Percentiles rank a stretch among this genome's conserved stretches.
phyloP scores from a whole-genome alignment of 2,888 invertebrate species.

The Ophion obscuratus region DNA sequence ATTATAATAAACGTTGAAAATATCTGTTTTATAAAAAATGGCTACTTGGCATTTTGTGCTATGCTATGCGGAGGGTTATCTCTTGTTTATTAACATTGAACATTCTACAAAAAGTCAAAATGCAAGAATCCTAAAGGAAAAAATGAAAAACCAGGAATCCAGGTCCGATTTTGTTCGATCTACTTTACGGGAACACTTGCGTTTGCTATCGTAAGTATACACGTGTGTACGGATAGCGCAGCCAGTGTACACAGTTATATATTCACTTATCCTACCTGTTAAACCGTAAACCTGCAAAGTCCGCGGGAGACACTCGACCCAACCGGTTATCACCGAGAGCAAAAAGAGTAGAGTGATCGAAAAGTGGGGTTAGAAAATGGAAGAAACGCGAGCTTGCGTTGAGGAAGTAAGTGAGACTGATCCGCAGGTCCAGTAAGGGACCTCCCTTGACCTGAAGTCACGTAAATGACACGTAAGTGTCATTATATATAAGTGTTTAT shows the following conservation, averaged over 20 bases:
- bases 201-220: slow-evolving; percentile 1
- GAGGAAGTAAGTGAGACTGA: not conserved
- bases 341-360: not conserved
- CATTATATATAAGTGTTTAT: no score
- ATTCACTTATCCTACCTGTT: slow-evolving; percentile 48
- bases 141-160: no score
- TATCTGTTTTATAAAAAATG: no score
- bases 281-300: slow-evolving; percentile 46
- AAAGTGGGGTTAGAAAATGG: not conserved
- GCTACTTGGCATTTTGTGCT: no score
- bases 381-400: not conserved
- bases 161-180: no score
- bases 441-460: not conserved
- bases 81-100: no score
- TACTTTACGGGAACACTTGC: no score
- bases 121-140: no score
- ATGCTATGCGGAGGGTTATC: no score
- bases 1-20: no score
- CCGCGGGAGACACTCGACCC: slow-evolving; percentile 21
- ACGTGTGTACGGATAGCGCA: not conserved
- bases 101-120: no score
- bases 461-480: no score
- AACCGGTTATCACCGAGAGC: slow-evolving; percentile 53
- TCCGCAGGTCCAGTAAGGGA: not conserved
- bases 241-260: not conserved